Evolutionary conservation across 2,797 vertebrate species (phyloP).

Genomic region (Halcyon badia): DNA sequence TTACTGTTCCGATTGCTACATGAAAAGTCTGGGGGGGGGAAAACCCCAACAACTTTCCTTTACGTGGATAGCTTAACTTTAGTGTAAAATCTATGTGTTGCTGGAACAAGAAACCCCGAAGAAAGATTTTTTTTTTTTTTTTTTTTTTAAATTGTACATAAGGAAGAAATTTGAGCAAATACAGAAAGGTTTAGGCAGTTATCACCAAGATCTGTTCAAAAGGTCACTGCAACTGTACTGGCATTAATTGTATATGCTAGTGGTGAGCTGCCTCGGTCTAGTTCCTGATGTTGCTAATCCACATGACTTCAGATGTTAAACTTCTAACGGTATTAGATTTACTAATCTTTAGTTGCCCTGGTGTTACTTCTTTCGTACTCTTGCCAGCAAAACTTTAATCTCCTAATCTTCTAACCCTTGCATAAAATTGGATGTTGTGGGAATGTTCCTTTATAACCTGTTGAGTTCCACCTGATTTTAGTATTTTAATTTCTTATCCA

Average conservation of each 20-base stretch:
- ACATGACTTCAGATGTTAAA: not conserved
- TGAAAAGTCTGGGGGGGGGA: not conserved
- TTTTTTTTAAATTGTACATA: not conserved
- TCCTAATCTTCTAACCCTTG: not conserved
- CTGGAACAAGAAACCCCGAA: not conserved
- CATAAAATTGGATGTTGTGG: not conserved
- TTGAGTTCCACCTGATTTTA: not conserved
- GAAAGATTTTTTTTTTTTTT: not conserved
- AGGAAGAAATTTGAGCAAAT: not conserved
- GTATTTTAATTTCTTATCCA: not conserved
- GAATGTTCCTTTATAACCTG: not conserved
- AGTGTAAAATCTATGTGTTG: not conserved
- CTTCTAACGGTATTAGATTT: not conserved
- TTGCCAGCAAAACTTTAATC: not conserved
- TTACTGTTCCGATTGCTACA: not conserved
- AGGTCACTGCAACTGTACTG: fast-evolving
- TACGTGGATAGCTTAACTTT: not conserved
- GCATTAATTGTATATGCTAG: not conserved
- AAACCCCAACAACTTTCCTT: not conserved
- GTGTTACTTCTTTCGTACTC: not conserved
- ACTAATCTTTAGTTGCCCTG: not conserved
- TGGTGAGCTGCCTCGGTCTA: not conserved
- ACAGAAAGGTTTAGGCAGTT: not conserved
- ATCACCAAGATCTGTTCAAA: not conserved
- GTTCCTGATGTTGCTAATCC: not conserved